Conservation (phyloP, 2,888 invertebrate species). For the Oegoconia quadripuncta region DNA sequence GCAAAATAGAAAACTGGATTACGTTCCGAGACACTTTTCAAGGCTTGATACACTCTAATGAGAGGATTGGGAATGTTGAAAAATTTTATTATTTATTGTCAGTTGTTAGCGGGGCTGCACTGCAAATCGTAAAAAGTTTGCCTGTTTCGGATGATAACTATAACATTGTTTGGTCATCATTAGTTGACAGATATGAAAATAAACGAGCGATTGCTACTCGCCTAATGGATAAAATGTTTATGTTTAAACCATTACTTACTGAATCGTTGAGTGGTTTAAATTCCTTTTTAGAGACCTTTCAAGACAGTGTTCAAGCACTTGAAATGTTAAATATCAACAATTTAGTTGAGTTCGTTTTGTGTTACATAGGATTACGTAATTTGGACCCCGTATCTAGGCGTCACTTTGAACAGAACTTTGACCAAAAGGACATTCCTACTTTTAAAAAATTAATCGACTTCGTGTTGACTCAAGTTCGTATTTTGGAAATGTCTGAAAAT, state of each 20-base stretch:
- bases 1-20: constrained; percentile 5
- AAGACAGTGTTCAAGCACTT: too few relatives aligned
- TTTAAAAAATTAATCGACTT: background rate
- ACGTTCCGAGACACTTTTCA: constrained; percentile 5
- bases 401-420: background rate
- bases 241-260: constrained; percentile 4
- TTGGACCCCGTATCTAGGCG: background rate
- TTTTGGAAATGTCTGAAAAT: background rate
- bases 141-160: constrained; percentile 7
- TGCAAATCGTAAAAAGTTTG: constrained; percentile 1
- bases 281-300: constrained; percentile 4
- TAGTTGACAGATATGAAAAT: constrained; percentile 6
- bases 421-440: background rate
- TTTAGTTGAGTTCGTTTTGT: constrained; percentile 1
- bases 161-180: constrained; percentile 1
- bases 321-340: constrained; percentile 4
- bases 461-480: background rate
- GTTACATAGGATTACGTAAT: constrained; percentile 1
- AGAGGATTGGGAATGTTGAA: constrained; percentile 1
- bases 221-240: constrained; percentile 8
- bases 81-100: constrained; percentile 9
- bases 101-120: constrained; percentile 3
- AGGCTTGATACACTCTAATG: constrained; percentile 1
- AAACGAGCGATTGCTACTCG: constrained; percentile 4
- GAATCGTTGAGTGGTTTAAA: background rate